Evolutionary conservation across 2,797 vertebrate genomes (phyloP), one percentile per base, ranked within the genome.

Genomic region (Crax fasciolata): DNA sequence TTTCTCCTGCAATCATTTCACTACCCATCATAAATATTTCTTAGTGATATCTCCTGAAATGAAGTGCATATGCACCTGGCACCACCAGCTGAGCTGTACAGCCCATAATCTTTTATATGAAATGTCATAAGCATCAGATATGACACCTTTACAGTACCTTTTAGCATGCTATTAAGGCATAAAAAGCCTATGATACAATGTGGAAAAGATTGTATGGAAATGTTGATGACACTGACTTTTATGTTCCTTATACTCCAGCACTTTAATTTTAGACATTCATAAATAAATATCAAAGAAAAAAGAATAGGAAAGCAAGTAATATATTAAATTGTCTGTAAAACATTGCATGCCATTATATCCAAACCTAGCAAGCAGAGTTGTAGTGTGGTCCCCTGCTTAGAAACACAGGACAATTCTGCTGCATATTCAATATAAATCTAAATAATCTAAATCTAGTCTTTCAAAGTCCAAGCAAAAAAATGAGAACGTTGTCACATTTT

Each of bases 41-140:
- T 61, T 62, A 89, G 39, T 87, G 75, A 85, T 92, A 75, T 35
- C 49, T 92, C n/a, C 51, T 80, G 54, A 93, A 92, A 77, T 55
- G 17, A 84, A 90, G 57, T 44, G 28, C 49, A 89, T 46, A 39
- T 28, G 28, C 66, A 93, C 78, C 75, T 78, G 75, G 27, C 3
- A 5, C 65, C 66, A 80, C 84, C 90, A 91, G 16, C 86, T 90
- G 86, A 92, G 54, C 58, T 92, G 23, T 85, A 58, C 38, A 87
- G 28, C 44, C 49, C n/a, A 61, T 87, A 79, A 87, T 48, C 51
- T 87, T 92, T 95, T 57, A 87, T 75, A 46, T 52, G 54, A 91
- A 92, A 77, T 85, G 65, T 61, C 54, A 89, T 58, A 80, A 93
- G 15, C 51, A 80, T 83, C 75, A 84, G 61, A 80, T 62, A 51